Percentiles rank a stretch among this genome's conserved stretches.
Evolutionary conservation across 2,888 invertebrate genomes (phyloP).

Genomic region (Philonicus albiceps): DNA sequence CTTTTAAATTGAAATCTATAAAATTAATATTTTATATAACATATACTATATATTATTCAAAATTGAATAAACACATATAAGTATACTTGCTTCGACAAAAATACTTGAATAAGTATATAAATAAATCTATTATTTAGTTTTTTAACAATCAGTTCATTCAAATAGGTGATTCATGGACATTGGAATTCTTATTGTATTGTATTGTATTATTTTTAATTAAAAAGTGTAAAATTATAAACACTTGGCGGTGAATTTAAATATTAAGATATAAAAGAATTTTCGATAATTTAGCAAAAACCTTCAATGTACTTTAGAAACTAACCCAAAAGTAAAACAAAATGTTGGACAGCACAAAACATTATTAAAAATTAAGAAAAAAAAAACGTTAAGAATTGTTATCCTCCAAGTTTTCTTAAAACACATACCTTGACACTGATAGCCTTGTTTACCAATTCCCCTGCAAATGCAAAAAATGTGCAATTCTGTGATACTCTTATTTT

Average conservation of each 20-base stretch:
- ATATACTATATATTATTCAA: no score
- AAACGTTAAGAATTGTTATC: conserved; percentile 10
- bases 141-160: no score
- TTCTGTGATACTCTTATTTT: conserved; percentile 55
- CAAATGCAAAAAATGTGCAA: conserved; percentile 68
- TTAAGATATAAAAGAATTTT: background rate
- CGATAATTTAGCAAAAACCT: background rate
- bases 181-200: no score
- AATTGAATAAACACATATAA: no score
- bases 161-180: no score
- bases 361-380: conserved; percentile 6
- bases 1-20: no score
- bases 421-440: conserved; percentile 96
- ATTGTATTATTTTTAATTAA: no score
- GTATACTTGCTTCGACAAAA: no score
- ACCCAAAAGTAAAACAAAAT: background rate
- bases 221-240: no score
- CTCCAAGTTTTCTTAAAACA: conserved; percentile 48
- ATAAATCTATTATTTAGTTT: no score
- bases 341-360: conserved; percentile 2
- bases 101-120: no score
- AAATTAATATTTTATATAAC: no score
- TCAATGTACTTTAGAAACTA: background rate
- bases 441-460: conserved; percentile 97
- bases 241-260: background rate